Base-by-base conservation (phyloP, 35 echinoderm and acorn worm species). In the Lytechinus pictus region DNA sequence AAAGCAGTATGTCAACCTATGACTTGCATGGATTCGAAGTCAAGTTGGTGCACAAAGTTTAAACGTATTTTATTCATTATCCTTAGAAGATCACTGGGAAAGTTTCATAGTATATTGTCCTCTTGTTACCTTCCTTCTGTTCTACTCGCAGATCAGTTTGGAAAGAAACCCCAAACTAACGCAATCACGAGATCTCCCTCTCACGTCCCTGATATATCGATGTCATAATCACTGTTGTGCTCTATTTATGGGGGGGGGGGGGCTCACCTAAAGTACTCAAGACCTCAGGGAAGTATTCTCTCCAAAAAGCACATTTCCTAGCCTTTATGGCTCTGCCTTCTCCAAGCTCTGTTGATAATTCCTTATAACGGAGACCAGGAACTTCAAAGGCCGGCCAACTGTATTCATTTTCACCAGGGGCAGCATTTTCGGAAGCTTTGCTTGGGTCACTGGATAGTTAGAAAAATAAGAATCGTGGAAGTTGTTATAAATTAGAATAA, bases 311-410 rank as follows among this genome's bases (percentile, higher is more conserved):
- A 54, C 96, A 97, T 57, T 92, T 53, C 12, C 79, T 33, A 6
- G 94, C 95, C 55, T 95, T 97, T 21, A 97, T 52, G 54, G 96
- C 96, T 95, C 96, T 92, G 27, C 91, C 86, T 57, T n/a, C 86
- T 14, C 57, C 72, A 12, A 95, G 52, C 61, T 95, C 91, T 13
- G 53, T 55, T 54, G 92, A 79, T 6, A 97, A 24, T 52, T 95
- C 94, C 27, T 95, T 92, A 91, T 95, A 95, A 9, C 72, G 27
- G 57, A 97, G 53, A 28, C 95, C 96, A 0, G 96, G 96, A 27
- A 97, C 24, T 11, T 89, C 95, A 61, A 95, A 97, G 10, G 54
- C 19, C 10, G 96, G 96, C 96, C 96, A 97, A 33, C 57, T 55
- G 21, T 91, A 79, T 12, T 93, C 27, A 27, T 54, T 54, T 28